Conservation (phyloP, 2,113 vertebrate species). For the Carlito syrichta region DNA sequence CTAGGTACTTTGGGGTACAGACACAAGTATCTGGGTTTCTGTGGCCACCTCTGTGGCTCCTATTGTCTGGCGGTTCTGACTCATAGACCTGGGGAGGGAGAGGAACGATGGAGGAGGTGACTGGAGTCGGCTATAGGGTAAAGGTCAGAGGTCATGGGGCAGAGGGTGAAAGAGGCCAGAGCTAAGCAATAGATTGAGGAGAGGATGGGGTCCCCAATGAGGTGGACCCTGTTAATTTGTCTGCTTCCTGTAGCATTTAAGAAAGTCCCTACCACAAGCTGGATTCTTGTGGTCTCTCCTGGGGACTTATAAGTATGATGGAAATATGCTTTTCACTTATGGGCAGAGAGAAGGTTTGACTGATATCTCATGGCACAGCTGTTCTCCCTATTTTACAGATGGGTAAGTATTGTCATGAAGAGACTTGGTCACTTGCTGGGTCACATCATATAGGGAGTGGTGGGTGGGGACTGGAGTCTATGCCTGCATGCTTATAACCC, state of each 20-base stretch:
- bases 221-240: not conserved
- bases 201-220: not conserved
- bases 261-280: not conserved
- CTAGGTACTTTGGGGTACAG: not conserved
- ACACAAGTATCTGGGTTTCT: not conserved
- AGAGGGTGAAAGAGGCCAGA: not conserved
- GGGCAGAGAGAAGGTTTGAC: not conserved
- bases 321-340: not conserved
- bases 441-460: not conserved
- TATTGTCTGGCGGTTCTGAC: not conserved
- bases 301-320: not conserved
- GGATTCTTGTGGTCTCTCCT: not conserved
- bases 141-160: not conserved
- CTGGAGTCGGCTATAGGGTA: not conserved
- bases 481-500: not conserved
- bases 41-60: not conserved
- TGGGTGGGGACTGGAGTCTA: not conserved
- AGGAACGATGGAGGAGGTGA: not conserved
- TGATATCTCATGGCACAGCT: not conserved
- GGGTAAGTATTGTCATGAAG: not conserved
- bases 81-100: not conserved
- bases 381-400: not conserved
- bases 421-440: not conserved
- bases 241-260: not conserved
- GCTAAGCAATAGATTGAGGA: not conserved